Conservation (phyloP, 1,140 invertebrate genomes). For the Pogonus chalceus region DNA sequence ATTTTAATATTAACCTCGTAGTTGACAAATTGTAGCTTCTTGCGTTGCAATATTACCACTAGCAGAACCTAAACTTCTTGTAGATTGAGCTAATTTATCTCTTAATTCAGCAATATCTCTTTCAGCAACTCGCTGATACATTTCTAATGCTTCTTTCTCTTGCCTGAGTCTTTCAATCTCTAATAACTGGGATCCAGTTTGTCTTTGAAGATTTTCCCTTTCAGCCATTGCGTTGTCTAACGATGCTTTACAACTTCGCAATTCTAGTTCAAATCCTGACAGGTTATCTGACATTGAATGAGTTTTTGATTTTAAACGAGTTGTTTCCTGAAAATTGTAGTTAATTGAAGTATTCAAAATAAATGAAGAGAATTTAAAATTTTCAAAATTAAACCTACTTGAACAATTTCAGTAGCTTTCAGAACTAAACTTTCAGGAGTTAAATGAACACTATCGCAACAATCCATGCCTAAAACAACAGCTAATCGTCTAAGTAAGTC, state of each 20-base stretch:
- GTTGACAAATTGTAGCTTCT: conserved; percentile 52
- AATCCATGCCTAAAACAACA: conserved; percentile 54
- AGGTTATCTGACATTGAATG: conserved; percentile 50
- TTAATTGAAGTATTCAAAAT: conserved; percentile 1
- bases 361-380: not conserved
- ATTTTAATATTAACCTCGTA: conserved; percentile 45
- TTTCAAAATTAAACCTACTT: conserved; percentile 37
- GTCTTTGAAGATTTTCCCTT: conserved; percentile 58
- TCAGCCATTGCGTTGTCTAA: conserved; percentile 51
- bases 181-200: conserved; percentile 49
- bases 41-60: conserved; percentile 58
- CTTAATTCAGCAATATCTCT: conserved; percentile 53
- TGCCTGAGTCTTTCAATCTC: conserved; percentile 57
- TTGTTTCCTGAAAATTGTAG: conserved; percentile 43
- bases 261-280: conserved; percentile 51
- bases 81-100: conserved; percentile 51
- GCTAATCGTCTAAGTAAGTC: conserved; percentile 59
- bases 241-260: conserved; percentile 51
- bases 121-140: conserved; percentile 53
- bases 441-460: conserved; percentile 47
- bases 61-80: conserved; percentile 50
- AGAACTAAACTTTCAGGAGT: conserved; percentile 55
- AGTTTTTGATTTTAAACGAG: conserved; percentile 39
- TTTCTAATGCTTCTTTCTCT: conserved; percentile 56
- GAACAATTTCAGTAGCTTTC: conserved; percentile 60